These are phyloP conservation scores for Netelia inedita DNA, from an alignment of 2,888 invertebrate genomes.

Conservation along the genomic window DNA sequence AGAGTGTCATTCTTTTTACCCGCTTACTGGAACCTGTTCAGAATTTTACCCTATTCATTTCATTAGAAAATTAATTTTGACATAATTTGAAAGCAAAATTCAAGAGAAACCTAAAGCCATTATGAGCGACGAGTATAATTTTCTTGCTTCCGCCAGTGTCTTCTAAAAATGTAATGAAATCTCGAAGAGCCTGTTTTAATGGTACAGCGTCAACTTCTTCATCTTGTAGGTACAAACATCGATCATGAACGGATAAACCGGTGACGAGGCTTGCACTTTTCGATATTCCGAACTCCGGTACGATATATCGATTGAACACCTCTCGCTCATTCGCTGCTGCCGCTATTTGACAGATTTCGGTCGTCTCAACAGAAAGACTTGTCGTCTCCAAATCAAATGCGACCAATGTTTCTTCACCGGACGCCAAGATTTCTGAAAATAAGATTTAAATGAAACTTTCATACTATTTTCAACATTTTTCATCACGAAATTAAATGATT, in stretches of 20 bases:
- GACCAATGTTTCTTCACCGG: neutral
- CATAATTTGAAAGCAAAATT: neutral
- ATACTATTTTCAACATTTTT: neutral
- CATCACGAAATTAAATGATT: neutral
- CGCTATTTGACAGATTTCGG: constrained; percentile 14
- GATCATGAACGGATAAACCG: constrained; percentile 11
- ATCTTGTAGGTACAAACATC: constrained; percentile 8
- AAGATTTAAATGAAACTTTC: neutral
- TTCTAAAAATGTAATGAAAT: constrained; percentile 1
- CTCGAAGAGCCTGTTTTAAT: constrained; percentile 3
- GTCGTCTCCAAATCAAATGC: neutral
- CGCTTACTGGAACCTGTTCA: too few species aligned
- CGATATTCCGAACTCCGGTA: constrained; percentile 28
- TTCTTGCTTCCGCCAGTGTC: constrained; percentile 2
- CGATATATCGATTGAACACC: constrained; percentile 29
- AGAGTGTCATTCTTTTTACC: too few species aligned
- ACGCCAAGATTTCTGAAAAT: neutral
- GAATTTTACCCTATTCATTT: too few species aligned
- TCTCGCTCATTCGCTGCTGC: constrained; percentile 5
- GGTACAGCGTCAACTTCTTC: constrained; percentile 5
- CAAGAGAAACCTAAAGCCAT: neutral
- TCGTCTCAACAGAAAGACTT: neutral
- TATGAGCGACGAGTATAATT: constrained; percentile 9
- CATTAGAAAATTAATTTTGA: neutral
- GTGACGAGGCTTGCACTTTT: constrained; percentile 19